A percentile compares a stretch with the other conserved stretches of the same genome.
phyloP scores from a whole-genome alignment of 2,797 vertebrate genomes.

The Chaetodon trifasciatus region DNA sequence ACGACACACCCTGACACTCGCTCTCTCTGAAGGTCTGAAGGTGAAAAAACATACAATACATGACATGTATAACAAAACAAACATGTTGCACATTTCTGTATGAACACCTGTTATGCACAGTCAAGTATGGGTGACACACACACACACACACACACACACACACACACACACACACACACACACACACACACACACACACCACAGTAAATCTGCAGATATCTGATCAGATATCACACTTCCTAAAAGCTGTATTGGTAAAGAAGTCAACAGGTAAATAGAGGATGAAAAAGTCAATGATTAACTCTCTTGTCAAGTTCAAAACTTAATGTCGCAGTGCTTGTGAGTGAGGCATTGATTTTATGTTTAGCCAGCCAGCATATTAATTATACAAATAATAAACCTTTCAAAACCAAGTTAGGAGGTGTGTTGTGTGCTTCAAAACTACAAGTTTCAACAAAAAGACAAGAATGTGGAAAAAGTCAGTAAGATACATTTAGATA shows the following conservation, averaged over 20 bases:
- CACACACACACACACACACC: not conserved
- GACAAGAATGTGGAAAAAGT: not conserved
- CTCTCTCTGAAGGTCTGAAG: too few relatives aligned
- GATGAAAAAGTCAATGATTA: too few relatives aligned
- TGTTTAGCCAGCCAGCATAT: not conserved
- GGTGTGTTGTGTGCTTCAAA: not conserved
- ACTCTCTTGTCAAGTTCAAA: too few relatives aligned
- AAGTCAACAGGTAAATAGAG: too few relatives aligned
- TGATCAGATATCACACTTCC: not conserved
- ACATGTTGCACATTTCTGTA: not conserved
- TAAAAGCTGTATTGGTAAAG: too few relatives aligned
- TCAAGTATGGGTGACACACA: not conserved
- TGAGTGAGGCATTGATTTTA: too few relatives aligned
- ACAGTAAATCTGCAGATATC: not conserved
- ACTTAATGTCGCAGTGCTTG: too few relatives aligned
- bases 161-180: not conserved
- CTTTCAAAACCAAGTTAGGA: too few relatives aligned
- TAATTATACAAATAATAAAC: not conserved
- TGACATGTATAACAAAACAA: not conserved
- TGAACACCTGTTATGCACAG: too few relatives aligned
- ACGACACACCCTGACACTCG: slow-evolving; percentile 23
- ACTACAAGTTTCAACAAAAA: not conserved
- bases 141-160: not conserved
- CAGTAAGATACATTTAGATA: fast-evolving
- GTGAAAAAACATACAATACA: not conserved